Evolutionary conservation across 2,888 invertebrate species (phyloP).

Genomic region (Entomobrya multifasciata): DNA sequence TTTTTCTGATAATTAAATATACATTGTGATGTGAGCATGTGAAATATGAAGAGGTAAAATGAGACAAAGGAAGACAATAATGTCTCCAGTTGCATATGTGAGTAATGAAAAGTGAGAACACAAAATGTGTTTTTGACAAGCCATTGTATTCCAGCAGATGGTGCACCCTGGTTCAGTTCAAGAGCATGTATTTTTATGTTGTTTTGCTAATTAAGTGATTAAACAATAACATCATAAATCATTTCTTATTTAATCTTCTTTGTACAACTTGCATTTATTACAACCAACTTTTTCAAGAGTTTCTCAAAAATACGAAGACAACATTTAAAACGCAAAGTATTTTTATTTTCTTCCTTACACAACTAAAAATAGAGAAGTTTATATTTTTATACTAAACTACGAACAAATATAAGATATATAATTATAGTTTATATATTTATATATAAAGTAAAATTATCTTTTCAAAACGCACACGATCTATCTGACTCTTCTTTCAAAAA

Average conservation of each 20-base stretch:
- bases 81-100: background rate
- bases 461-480: no score
- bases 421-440: no score
- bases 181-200: background rate
- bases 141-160: background rate
- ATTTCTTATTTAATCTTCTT: slow-evolving; percentile 17
- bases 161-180: background rate
- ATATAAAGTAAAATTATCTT: no score
- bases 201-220: background rate
- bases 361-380: background rate
- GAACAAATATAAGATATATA: no score
- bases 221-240: background rate
- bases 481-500: no score
- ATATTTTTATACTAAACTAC: background rate
- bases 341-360: background rate
- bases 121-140: no score
- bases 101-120: background rate
- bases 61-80: background rate
- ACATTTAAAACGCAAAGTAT: background rate
- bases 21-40: no score
- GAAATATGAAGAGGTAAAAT: no score
- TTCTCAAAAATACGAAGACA: background rate
- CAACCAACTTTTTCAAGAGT: slow-evolving; percentile 21
- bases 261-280: slow-evolving; percentile 64
- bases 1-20: no score